phyloP scores from a whole-genome alignment of 2,113 vertebrate species.

The Corythornis vintsioides region DNA sequence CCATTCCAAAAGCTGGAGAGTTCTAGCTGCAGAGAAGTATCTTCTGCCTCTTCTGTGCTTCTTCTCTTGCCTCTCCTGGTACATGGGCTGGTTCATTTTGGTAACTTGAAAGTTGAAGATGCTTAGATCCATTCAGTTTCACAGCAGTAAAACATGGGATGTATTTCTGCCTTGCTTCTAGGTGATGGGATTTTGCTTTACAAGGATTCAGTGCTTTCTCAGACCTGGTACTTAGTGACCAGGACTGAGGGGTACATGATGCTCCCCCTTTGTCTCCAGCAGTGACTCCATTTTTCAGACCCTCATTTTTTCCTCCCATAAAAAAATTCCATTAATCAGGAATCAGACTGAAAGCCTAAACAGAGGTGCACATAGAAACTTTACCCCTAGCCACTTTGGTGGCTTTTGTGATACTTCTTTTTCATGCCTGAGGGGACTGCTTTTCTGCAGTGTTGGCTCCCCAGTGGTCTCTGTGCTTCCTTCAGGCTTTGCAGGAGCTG shows the following conservation, averaged over 20 bases:
- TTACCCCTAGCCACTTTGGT: background rate
- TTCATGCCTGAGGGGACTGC: background rate
- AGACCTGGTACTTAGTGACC: background rate
- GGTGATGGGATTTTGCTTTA: background rate
- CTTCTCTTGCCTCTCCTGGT: background rate
- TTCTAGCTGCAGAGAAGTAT: background rate
- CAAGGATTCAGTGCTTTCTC: background rate
- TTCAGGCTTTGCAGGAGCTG: background rate
- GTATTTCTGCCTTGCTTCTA: constrained; percentile 7
- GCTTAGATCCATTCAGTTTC: constrained; percentile 1
- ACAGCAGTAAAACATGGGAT: background rate
- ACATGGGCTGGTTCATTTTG: background rate
- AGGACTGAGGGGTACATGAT: background rate
- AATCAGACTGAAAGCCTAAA: background rate
- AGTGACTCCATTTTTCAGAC: background rate
- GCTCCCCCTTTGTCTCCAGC: background rate
- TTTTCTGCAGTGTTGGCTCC: constrained; percentile 13
- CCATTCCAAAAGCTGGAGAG: background rate
- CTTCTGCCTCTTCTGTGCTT: background rate
- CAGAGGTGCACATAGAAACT: background rate
- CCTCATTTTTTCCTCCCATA: background rate
- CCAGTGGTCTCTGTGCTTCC: background rate
- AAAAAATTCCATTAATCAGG: background rate
- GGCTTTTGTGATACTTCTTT: background rate
- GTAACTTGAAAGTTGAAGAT: constrained; percentile 4